Evolutionary conservation across 2,113 vertebrate species (phyloP), one percentile per base, ranked within the genome.

Genomic region (Oceanodroma tethys): DNA sequence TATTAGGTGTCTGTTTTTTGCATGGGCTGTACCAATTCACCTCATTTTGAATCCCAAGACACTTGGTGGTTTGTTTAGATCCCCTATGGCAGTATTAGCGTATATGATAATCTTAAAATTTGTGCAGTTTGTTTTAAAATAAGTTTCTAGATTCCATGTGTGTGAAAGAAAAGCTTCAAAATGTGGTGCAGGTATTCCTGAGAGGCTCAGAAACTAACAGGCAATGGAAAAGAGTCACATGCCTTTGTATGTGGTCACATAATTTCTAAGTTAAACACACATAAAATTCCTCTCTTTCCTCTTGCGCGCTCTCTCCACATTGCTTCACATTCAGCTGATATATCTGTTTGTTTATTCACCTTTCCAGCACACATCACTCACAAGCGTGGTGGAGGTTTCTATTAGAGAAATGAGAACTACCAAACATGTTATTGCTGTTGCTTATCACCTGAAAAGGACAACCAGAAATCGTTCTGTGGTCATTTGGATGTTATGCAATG

Each of bases 401-500:
- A 16, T 79, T 59, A 67, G 56, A 79, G 73, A 86, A 92, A 91
- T 38, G 23, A 59, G 52, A 84, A 59, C 30, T 93, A 74, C 48
- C 52, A 89, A 94, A 86, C 74, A 87, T 93, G 73, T 91, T 96
- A 60, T 86, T 95, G 40, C 76, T 68, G 27, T 82, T 71, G 65
- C 86, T 95, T 95, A 81, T 92, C 91, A 94, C 81, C 96, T 91
- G 89, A 78, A 87, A 92, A 78, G 36, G 70, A 67, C 70, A 84
- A 90, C 17, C 53, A 78, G 38, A 92, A 91, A 89, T 58, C 79
- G 45, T 63, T 78, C 58, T 94, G 91, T 91, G 76, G 84, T 91
- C 88, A 62, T 75, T 82, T 87, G 86, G 62, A 30, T 0, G 0
- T 94, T 91, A 66, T 48, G 70, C 81, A 94, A 70, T 43, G 42